These are phyloP conservation scores for Euclidia mi DNA, from an alignment of 2,888 invertebrate genomes.

Conservation along the genomic window DNA sequence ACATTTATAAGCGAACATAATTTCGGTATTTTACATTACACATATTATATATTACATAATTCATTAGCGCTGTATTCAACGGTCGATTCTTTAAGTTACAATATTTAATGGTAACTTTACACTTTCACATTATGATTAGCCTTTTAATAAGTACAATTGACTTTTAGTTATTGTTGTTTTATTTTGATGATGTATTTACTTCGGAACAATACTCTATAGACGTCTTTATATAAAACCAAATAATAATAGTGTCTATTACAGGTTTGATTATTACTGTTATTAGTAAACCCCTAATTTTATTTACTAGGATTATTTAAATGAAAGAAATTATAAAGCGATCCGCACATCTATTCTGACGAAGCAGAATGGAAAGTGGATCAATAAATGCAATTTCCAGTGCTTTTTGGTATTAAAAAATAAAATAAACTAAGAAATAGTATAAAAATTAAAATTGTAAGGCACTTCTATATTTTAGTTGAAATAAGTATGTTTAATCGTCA, in stretches of 20 bases:
- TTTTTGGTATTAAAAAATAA: conserved; percentile 62
- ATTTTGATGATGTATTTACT: conserved; percentile 48
- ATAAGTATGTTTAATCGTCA: conserved; percentile 73
- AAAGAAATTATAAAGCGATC: conserved; percentile 54
- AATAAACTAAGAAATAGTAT: conserved; percentile 74
- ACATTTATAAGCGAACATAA: conserved; percentile 58
- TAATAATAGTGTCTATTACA: conserved; percentile 36
- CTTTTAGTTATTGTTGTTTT: conserved; percentile 72
- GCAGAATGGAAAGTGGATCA: conserved; percentile 73
- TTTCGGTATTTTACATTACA: conserved; percentile 42
- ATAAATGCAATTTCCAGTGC: conserved; percentile 87
- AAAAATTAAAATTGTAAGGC: conserved; percentile 88
- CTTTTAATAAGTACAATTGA: conserved; percentile 75
- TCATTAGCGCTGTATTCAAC: conserved; percentile 62
- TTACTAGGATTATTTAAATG: conserved; percentile 59
- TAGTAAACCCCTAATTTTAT: conserved; percentile 46
- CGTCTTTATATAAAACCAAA: conserved; percentile 45
- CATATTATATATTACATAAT: conserved; percentile 46
- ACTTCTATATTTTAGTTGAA: conserved; percentile 88
- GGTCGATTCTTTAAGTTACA: conserved; percentile 51
- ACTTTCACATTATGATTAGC: conserved; percentile 55
- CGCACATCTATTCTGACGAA: conserved; percentile 64
- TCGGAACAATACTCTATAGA: conserved; percentile 42
- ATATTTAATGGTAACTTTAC: conserved; percentile 51
- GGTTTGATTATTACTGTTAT: conserved; percentile 47